Conservation (phyloP, 1,140 invertebrate species). For the Drosophila carrolli region DNA sequence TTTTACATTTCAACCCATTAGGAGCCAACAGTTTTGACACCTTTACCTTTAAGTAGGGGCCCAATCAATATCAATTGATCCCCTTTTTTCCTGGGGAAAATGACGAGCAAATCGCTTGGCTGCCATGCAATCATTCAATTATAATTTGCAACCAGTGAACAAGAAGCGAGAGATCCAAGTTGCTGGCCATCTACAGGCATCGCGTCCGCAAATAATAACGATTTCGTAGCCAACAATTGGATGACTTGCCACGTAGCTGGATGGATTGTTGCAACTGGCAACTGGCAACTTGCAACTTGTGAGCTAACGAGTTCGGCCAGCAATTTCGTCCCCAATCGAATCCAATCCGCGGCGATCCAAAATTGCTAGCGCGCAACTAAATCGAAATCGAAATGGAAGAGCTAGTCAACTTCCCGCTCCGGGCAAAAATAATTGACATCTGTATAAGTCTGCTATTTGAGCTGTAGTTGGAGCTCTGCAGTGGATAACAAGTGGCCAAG, state of each 20-base stretch:
- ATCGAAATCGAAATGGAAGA: constrained; percentile 48
- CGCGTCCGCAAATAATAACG: constrained; percentile 44
- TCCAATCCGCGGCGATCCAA: constrained; percentile 48
- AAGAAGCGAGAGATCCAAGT: constrained; percentile 39
- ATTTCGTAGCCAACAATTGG: constrained; percentile 72
- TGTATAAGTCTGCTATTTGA: constrained; percentile 73
- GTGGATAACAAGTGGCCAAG: constrained; percentile 69
- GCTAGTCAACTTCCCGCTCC: constrained; percentile 37
- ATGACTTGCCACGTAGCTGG: constrained; percentile 73
- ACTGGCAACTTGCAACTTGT: constrained; percentile 41
- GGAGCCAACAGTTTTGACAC: constrained; percentile 74
- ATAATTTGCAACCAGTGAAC: constrained; percentile 64
- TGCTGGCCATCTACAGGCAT: constrained; percentile 40
- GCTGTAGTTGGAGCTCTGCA: constrained; percentile 22
- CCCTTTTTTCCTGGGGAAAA: constrained; percentile 42
- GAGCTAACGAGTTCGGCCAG: constrained; percentile 58
- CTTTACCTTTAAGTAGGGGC: constrained; percentile 47
- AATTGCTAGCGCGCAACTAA: constrained; percentile 60
- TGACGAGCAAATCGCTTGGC: constrained; percentile 75
- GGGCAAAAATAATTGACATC: constrained; percentile 80
- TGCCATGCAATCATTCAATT: constrained; percentile 81
- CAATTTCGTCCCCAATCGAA: constrained; percentile 58
- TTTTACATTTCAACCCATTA: constrained; percentile 40
- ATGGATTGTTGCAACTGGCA: constrained; percentile 59
- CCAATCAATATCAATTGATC: constrained; percentile 68